Evolutionary conservation across 2,797 vertebrate species (phyloP).

Genomic region (Apodemus agrarius): DNA sequence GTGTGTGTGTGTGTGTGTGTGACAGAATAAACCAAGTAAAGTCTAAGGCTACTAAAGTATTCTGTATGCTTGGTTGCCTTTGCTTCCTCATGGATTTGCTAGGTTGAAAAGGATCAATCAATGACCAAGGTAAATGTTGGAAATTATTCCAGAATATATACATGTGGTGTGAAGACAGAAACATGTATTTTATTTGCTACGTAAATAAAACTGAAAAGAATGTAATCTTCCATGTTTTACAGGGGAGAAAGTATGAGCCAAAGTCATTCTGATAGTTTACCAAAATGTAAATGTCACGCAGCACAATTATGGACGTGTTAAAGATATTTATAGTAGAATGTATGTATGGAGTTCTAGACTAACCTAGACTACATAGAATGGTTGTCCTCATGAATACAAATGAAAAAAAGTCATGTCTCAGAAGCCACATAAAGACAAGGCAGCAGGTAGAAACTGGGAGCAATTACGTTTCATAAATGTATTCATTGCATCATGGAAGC

Average conservation of each 20-base stretch:
- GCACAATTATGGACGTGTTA: neutral
- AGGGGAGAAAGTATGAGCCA: neutral
- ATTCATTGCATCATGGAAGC: neutral
- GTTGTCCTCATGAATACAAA: neutral
- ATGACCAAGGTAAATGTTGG: neutral
- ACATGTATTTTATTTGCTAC: neutral
- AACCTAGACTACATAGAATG: too few relatives aligned
- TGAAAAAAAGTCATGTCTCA: neutral
- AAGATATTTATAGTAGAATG: neutral
- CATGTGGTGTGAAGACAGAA: neutral
- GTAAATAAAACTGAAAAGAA: neutral
- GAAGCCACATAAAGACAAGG: neutral
- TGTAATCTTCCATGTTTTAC: neutral
- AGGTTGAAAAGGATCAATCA: neutral
- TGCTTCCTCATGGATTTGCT: neutral
- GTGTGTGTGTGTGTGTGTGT: neutral
- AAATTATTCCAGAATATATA: neutral
- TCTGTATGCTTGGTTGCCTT: neutral
- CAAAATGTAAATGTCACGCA: conserved; percentile 31
- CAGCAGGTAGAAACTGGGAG: neutral
- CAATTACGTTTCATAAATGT: neutral
- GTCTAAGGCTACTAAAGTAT: neutral
- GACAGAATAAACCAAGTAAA: neutral
- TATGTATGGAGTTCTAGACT: neutral
- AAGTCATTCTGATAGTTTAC: neutral